Conservation (phyloP, 2,113 vertebrate species). For the Actenoides lindsayi region DNA sequence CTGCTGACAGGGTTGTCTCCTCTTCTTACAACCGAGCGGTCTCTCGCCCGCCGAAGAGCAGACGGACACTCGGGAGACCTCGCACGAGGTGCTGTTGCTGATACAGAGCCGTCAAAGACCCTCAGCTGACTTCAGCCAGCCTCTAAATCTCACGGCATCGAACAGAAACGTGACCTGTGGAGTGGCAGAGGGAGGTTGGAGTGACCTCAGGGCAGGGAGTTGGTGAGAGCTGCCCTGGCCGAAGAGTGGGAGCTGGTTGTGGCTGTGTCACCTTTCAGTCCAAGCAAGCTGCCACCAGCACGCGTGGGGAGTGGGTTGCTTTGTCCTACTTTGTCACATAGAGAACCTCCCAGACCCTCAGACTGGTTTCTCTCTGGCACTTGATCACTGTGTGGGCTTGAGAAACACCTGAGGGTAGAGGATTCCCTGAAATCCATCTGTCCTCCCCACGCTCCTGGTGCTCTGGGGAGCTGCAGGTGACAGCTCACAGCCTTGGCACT, state of each 20-base stretch:
- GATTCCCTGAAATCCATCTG: background rate
- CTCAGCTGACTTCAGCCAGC: background rate
- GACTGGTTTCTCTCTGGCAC: background rate
- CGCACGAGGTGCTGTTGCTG: background rate
- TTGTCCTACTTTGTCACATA: accelerated
- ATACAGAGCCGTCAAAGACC: background rate
- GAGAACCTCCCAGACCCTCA: background rate
- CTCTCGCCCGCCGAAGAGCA: background rate
- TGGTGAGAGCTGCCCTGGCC: background rate
- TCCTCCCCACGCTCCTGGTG: background rate
- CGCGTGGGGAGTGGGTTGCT: background rate
- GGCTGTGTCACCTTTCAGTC: background rate
- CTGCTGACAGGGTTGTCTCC: background rate
- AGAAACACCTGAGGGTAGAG: accelerated
- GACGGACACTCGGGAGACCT: background rate
- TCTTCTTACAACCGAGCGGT: background rate
- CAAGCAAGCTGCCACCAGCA: background rate
- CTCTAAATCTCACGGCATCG: background rate
- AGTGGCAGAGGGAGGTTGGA: background rate
- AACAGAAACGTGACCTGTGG: background rate
- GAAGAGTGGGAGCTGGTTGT: background rate
- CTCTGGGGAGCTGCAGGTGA: background rate
- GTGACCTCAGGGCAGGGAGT: background rate
- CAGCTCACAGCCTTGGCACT: background rate
- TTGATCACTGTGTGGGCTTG: background rate